Base-by-base conservation (phyloP, 2,888 invertebrate species). In the Phragmatobia fuliginosa region DNA sequence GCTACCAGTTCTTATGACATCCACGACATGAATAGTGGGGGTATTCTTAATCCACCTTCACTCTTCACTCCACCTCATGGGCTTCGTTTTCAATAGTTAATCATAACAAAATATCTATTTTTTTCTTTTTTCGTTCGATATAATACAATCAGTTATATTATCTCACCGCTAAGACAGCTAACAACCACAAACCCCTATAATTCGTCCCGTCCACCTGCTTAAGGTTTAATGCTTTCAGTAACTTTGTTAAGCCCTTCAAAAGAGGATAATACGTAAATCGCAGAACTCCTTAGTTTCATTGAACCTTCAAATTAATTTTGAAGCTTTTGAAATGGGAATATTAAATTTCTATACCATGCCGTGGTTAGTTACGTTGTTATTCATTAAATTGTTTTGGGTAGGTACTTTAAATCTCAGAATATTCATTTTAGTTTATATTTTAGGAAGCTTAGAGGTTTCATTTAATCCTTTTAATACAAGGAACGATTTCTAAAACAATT, bases 161-260 rank as follows among this genome's bases (percentile, higher is more conserved):
- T 79, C 71, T 74, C 74, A 70, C 60, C 11, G 33, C 59, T 68
- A 71, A 80, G 60, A 76, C 52, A 71, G 67, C 72, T 77, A 66
- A 67, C 49, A 58, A 65, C 70, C 77, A n/a, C 62, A 76, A 73
- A 72, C 72, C 77, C 63, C 72, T 68, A 79, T 73, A 79, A 80
- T 77, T 72, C 65, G 31, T 28, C 16, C 58, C 62, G 60, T 70
- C 73, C 73, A 77, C 72, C 77, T 82, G 71, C 62, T 77, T 72
- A 73, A 70, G 68, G 74, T 70, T 75, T 79, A 75, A 82, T 77
- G 72, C 67, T 71, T 70, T 62, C 64, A 63, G 74, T 80, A 80
- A 82, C 80, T 82, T 80, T 25, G 75, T 82, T 77, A 80, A 82
- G 75, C 60, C 77, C 74, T 70, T 77, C 21, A 60, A 38, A 69